A percentile compares a stretch with the other conserved stretches of the same genome.
Conservation (phyloP, 2,888 invertebrate species). For the Globia sparganii region DNA sequence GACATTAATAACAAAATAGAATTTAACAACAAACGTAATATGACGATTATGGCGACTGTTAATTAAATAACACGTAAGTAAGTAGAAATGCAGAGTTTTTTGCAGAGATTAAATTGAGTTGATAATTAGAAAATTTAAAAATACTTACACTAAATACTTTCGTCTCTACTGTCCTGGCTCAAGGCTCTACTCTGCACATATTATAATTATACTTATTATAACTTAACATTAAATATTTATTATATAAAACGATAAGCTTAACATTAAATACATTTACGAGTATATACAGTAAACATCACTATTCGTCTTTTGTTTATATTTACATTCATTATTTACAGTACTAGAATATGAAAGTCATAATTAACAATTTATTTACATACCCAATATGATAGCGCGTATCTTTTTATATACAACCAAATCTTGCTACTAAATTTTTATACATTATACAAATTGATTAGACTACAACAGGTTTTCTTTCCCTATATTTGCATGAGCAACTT, state of each 20-base stretch:
- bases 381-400: slow-evolving; percentile 50
- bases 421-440: slow-evolving; percentile 51
- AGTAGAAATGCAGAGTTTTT: slow-evolving; percentile 51
- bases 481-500: slow-evolving; percentile 86
- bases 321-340: slow-evolving; percentile 65
- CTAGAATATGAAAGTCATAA: slow-evolving; percentile 22
- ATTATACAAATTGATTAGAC: slow-evolving; percentile 61
- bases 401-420: slow-evolving; percentile 62
- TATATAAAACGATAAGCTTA: slow-evolving; percentile 69
- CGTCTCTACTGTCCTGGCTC: slow-evolving; percentile 84
- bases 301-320: slow-evolving; percentile 79
- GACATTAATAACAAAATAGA: slow-evolving; percentile 19
- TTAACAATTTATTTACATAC: slow-evolving; percentile 61
- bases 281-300: slow-evolving; percentile 85
- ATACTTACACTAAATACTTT: slow-evolving; percentile 50
- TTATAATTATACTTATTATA: slow-evolving; percentile 54
- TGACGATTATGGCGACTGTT: not conserved
- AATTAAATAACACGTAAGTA: slow-evolving; percentile 26
- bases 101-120: slow-evolving; percentile 36
- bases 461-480: slow-evolving; percentile 84
- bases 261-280: slow-evolving; percentile 65
- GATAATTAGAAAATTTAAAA: slow-evolving; percentile 32
- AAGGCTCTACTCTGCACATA: slow-evolving; percentile 77
- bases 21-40: slow-evolving; percentile 32
- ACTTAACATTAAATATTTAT: slow-evolving; percentile 65